Conservation (phyloP, 1,140 invertebrate species). For the Macrocentrus cingulum region DNA sequence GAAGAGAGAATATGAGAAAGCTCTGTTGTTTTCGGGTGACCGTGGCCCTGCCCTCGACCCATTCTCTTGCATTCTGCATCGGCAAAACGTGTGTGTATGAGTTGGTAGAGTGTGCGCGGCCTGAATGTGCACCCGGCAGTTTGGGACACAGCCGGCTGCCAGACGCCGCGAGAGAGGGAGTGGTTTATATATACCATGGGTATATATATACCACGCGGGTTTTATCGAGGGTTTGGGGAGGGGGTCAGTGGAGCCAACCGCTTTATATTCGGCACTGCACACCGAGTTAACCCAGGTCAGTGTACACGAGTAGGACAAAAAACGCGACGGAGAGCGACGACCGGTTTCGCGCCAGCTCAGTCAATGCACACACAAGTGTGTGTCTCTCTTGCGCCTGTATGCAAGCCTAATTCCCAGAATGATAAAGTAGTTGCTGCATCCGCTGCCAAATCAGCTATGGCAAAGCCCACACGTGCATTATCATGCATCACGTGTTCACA, state of each 20-base stretch:
- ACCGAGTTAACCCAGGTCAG: slow-evolving; percentile 56
- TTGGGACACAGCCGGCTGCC: slow-evolving; percentile 22
- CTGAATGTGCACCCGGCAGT: slow-evolving; percentile 8
- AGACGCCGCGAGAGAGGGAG: slow-evolving; percentile 9
- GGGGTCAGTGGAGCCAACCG: slow-evolving; percentile 43
- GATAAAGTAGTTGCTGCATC: slow-evolving; percentile 19
- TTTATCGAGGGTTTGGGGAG: slow-evolving; percentile 25
- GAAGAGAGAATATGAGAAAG: slow-evolving; percentile 17
- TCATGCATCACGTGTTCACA: slow-evolving; percentile 17
- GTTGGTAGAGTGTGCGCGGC: not conserved
- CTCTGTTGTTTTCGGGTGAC: slow-evolving; percentile 49
- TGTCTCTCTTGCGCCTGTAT: not conserved
- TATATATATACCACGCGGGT: slow-evolving; percentile 5
- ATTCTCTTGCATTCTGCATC: slow-evolving; percentile 24
- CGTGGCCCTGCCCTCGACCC: slow-evolving; percentile 51
- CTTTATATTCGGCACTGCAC: slow-evolving; percentile 54
- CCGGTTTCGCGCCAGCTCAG: slow-evolving; percentile 11
- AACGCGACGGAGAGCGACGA: slow-evolving; percentile 24
- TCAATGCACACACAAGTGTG: slow-evolving; percentile 3
- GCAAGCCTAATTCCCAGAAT: not conserved
- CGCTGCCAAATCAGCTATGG: slow-evolving; percentile 17
- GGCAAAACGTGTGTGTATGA: slow-evolving; percentile 16
- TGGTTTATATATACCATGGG: not conserved
- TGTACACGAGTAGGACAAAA: slow-evolving; percentile 27
- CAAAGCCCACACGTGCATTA: slow-evolving; percentile 18